phyloP scores from a whole-genome alignment of 2,888 invertebrate genomes.

The Parelbella ahira region DNA sequence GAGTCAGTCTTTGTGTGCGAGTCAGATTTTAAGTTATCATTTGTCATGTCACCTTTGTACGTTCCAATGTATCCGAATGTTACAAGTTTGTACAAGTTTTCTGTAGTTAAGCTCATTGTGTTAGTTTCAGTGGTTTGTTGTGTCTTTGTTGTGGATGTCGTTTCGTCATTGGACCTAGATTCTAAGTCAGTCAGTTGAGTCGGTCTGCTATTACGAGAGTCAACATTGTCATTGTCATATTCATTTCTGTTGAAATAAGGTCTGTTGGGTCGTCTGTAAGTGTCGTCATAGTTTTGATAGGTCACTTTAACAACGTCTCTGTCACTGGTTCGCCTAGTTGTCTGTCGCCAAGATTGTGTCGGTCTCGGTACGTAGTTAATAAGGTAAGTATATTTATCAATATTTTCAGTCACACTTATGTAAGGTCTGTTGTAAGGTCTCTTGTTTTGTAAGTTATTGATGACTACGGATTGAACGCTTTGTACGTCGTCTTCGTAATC shows the following conservation, averaged over 20 bases:
- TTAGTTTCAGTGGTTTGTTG: constrained; percentile 25
- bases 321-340: constrained; percentile 57
- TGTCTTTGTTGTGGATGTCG: constrained; percentile 30
- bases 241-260: constrained; percentile 58
- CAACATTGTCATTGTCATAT: constrained; percentile 38
- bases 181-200: constrained; percentile 53
- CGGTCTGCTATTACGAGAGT: constrained; percentile 52
- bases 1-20: constrained; percentile 30
- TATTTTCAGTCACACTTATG: constrained; percentile 70
- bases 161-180: constrained; percentile 59
- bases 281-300: constrained; percentile 71
- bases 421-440: constrained; percentile 66
- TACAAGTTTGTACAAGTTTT: constrained; percentile 65
- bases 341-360: constrained; percentile 68
- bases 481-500: constrained; percentile 56
- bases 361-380: constrained; percentile 77
- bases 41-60: constrained; percentile 51
- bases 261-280: constrained; percentile 63
- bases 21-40: constrained; percentile 28
- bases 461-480: constrained; percentile 64
- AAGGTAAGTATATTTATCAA: constrained; percentile 72
- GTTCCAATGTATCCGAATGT: constrained; percentile 76
- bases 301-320: constrained; percentile 71
- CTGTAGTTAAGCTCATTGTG: constrained; percentile 45
- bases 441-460: constrained; percentile 61